Conservation (phyloP, 2,113 vertebrate species). For the human (Homo sapiens) region GRCh38 chr1:54227001-54227500, state of each 20-base stretch:
- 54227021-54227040: conserved; percentile 68
- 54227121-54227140: conserved; percentile 95
- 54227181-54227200: neutral
- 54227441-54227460: neutral
- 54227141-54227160: conserved; percentile 99
- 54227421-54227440: neutral
- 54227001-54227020: neutral
- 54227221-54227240: neutral
- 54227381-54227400: neutral
- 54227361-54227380: neutral
- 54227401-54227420: neutral
- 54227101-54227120: conserved; percentile 89
- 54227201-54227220: fast-evolving
- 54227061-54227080: conserved; percentile 92
- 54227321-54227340: neutral
- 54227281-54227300: neutral
- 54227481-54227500: neutral
- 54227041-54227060: conserved; percentile 92
- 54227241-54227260: neutral
- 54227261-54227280: neutral
- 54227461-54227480: neutral
- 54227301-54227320: neutral
- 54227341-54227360: neutral
- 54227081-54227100: conserved; percentile 94
- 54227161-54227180: conserved; percentile 83